Base-by-base conservation (phyloP, 1,140 invertebrate species). In the Ostrea denselamellosa region DNA sequence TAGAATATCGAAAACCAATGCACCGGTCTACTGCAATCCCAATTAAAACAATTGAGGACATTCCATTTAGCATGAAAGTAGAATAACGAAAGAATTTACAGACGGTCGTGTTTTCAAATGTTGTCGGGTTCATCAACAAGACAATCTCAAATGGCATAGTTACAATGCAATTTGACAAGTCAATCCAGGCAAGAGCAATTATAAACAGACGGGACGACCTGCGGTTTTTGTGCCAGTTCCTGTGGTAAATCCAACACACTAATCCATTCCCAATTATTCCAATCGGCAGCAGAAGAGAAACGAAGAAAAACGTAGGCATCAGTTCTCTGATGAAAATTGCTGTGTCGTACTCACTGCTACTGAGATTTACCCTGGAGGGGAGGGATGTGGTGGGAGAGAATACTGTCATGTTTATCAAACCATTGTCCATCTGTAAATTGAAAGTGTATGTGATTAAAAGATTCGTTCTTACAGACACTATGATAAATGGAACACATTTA, bases 11-110 rank as follows among this genome's bases (percentile, higher is more conserved):
- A 9, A 88, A 85, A 3, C 87, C 87, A 14, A 88, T 88, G 62
- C 81, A 77, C 44, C 87, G 25, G 53, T 88, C 87, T 19, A 77
- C 53, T 34, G 83, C 87, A 52, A 88, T 88, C 8, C 87, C 87
- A 17, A 88, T 51, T 0, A 88, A 34, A 51, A 88, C 83, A 51
- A 85, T 54, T 4, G 87, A 71, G 0, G 87, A 88, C 14, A 84
- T 53, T 3, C 82, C 65, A 22, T 88, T 88, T 10, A 88, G 58
- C n/a, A 81, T 34, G 53, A 88, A 85, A 0, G 87, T 52, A 51
- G 62, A 22, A 82, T 81, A 88, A 5, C 87, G 53, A 5, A 84
- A 88, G 10, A 77, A 44, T 62, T 88, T 88, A 58, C 87, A 88
- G 54, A 88, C 56, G 28, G 58, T 52, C 0, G 83, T 62, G 22